Evolutionary conservation across 1,140 invertebrate genomes (phyloP), one percentile per base, ranked within the genome.

Genomic region (Hypothenemus hampei): DNA sequence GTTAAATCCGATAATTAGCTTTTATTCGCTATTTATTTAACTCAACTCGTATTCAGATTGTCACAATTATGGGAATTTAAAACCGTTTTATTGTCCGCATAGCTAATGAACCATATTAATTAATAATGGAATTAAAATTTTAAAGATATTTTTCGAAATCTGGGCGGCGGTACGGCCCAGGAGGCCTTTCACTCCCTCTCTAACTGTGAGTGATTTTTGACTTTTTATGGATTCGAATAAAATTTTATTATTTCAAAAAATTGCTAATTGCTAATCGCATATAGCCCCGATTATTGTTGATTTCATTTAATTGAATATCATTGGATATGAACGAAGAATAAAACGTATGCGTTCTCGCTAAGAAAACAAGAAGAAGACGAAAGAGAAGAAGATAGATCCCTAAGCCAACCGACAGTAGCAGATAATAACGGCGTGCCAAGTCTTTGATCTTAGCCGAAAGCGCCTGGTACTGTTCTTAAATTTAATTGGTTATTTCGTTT

Each of bases 11-110:
- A 33, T 24, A 20, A 47, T 47, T 35, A 35, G 45, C 13, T 47
- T 47, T 47, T 47, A 40, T 40, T 40, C 20, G 16, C 39, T 40
- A 40, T 40, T 40, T 40, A 47, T 47, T 47, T 47, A 47, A 35
- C 45, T 20, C 26, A 33, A 19, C 10, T 15, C 45, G 24, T 31
- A 47, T 47, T 47, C 16, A 35, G 35, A 47, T 47, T 47, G 45
- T 47, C 45, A 47, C 45, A 47, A 47, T 47, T 47, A 47, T 47
- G 45, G 21, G 45, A 47, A 47, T 47, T 47, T 47, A 47, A 47
- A 47, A 47, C 45, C 45, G 45, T 47, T 47, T 47, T 47, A 47
- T 33, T 47, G 45, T 33, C 18, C 4, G 26, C 7, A 21, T 35
- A 15, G 24, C 31, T 47, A 47, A 47, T 20, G 45, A 47, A 47